These are phyloP conservation scores for Thaumatotibia leucotreta DNA, from an alignment of 1,140 invertebrate genomes.

Conservation along the genomic window DNA sequence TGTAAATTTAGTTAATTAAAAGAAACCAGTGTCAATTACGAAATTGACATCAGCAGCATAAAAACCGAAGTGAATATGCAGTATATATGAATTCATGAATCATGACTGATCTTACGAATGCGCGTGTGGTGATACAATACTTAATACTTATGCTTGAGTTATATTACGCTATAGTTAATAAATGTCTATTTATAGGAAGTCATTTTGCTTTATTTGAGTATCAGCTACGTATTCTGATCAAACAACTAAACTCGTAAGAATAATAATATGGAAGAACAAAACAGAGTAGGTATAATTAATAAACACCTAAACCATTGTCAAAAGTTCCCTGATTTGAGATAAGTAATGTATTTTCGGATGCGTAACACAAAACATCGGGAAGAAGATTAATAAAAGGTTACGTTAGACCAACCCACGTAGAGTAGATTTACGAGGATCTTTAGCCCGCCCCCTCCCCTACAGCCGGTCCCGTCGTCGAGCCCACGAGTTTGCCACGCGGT, in stretches of 20 bases:
- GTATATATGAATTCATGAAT: not conserved
- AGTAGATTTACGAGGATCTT: slow-evolving; percentile 56
- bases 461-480: slow-evolving; percentile 17
- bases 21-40: no score
- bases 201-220: no score
- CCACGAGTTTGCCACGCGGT: slow-evolving; percentile 23
- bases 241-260: no score
- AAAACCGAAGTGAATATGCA: no score
- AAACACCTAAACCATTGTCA: not conserved
- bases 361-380: slow-evolving; percentile 35
- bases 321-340: slow-evolving; percentile 15
- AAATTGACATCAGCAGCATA: no score
- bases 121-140: not conserved
- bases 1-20: no score
- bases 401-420: slow-evolving; percentile 44
- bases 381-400: slow-evolving; percentile 59
- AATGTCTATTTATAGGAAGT: not conserved
- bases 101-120: not conserved
- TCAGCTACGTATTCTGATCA: no score
- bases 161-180: not conserved
- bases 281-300: slow-evolving; percentile 9
- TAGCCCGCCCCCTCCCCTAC: not conserved
- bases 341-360: slow-evolving; percentile 35
- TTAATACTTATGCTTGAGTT: not conserved
- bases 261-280: not conserved